Conservation (phyloP, 2,113 vertebrate species). For the Lepus timidus region DNA sequence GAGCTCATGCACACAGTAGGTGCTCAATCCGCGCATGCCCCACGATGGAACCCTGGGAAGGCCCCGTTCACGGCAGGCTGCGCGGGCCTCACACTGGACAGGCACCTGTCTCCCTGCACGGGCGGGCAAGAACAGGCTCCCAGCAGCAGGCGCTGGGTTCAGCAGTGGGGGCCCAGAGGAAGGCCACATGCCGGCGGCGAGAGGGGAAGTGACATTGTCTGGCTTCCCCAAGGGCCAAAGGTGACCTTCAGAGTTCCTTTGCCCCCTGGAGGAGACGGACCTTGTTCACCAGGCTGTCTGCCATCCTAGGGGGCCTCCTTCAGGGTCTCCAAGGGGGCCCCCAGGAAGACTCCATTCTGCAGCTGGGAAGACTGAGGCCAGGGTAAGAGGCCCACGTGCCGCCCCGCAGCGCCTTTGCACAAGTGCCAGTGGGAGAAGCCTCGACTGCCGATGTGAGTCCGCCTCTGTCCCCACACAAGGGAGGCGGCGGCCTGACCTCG, state of each 20-base stretch:
- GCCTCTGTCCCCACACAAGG: background rate
- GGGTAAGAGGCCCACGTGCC: background rate
- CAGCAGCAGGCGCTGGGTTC: background rate
- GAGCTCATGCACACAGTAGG: background rate
- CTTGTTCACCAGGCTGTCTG: background rate
- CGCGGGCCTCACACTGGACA: background rate
- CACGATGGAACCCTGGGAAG: background rate
- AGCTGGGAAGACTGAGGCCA: background rate
- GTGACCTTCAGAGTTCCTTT: background rate
- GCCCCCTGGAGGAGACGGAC: background rate
- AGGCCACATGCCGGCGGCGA: too few relatives aligned
- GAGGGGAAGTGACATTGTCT: background rate
- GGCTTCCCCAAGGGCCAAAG: background rate
- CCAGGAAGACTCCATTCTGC: background rate
- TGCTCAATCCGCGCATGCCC: background rate
- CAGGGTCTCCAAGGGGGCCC: background rate
- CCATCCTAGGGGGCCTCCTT: background rate
- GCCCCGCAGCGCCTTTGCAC: background rate
- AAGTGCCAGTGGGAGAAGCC: background rate
- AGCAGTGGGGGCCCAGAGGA: background rate
- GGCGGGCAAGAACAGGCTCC: too few relatives aligned
- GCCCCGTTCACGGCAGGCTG: fast-evolving
- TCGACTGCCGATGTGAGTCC: background rate
- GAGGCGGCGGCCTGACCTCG: background rate
- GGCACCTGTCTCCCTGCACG: background rate